phyloP scores from a whole-genome alignment of 1,140 invertebrate genomes.

The roundworm (Caenorhabditis elegans) region DNA sequence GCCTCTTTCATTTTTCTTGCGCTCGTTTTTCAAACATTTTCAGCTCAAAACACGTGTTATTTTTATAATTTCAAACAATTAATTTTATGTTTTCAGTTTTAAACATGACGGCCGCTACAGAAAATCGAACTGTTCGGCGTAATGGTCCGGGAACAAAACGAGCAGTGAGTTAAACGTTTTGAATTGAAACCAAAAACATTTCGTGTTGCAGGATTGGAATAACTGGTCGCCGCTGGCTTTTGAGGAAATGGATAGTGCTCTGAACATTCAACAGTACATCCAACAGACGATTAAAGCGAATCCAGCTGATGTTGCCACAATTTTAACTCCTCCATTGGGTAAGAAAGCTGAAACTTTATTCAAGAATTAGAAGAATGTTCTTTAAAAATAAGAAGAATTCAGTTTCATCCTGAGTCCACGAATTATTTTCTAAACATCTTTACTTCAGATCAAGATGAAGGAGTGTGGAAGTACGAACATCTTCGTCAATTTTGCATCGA shows the following conservation, averaged over 20 bases:
- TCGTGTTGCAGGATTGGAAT: conserved; percentile 85
- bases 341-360: too few species aligned
- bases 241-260: conserved; percentile 98
- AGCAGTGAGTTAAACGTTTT: not conserved
- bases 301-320: conserved; percentile 87
- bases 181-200: not conserved
- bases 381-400: too few species aligned
- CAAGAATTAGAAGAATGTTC: too few species aligned
- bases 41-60: too few species aligned
- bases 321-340: conserved; percentile 80
- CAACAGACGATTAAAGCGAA: conserved; percentile 93
- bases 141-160: conserved; percentile 34
- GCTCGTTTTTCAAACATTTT: too few species aligned
- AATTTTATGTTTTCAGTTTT: not conserved
- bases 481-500: conserved; percentile 88
- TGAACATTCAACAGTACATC: conserved; percentile 97
- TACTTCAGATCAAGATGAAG: conserved; percentile 76
- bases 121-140: not conserved
- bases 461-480: conserved; percentile 99
- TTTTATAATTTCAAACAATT: too few species aligned
- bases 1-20: too few species aligned
- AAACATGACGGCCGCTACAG: not conserved
- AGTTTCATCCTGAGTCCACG: not conserved
- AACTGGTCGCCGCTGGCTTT: conserved; percentile 96
- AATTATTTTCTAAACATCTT: not conserved